phyloP scores from a whole-genome alignment of 2,888 invertebrate genomes.

The Fragum sueziense region DNA sequence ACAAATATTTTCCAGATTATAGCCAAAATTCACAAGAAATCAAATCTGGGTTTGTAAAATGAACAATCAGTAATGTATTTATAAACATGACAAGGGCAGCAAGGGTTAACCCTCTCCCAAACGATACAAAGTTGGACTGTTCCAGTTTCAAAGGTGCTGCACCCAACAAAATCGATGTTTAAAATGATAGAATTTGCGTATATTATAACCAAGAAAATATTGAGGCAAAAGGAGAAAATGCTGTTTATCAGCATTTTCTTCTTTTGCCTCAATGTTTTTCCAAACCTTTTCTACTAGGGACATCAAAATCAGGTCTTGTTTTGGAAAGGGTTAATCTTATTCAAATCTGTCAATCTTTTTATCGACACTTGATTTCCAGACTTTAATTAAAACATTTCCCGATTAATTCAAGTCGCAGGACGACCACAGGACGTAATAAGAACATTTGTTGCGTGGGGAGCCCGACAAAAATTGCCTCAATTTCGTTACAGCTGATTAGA shows the following conservation, averaged over 20 bases:
- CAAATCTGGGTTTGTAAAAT: not conserved
- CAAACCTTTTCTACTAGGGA: no score
- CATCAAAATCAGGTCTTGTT: no score
- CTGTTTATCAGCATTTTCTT: no score
- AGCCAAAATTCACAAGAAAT: not conserved
- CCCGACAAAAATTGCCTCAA: conserved; percentile 26
- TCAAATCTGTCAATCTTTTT: conserved; percentile 28
- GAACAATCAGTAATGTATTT: not conserved
- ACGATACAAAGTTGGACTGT: not conserved
- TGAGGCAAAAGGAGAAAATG: no score
- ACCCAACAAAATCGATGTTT: not conserved
- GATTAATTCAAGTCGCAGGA: conserved; percentile 15
- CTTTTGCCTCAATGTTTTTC: no score
- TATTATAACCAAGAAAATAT: no score
- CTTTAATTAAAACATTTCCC: conserved; percentile 23
- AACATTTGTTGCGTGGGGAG: conserved; percentile 33
- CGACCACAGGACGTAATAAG: conserved; percentile 36
- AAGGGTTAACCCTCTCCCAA: not conserved
- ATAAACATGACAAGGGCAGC: not conserved
- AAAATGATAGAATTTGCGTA: no score
- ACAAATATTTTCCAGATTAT: not conserved
- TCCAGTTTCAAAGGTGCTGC: not conserved
- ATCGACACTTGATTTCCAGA: conserved; percentile 17
- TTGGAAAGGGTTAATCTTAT: no score
- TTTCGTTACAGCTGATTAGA: conserved; percentile 16